Evolutionary conservation across 2,113 vertebrate genomes (phyloP).

Genomic region (Oryctolagus cuniculus): DNA sequence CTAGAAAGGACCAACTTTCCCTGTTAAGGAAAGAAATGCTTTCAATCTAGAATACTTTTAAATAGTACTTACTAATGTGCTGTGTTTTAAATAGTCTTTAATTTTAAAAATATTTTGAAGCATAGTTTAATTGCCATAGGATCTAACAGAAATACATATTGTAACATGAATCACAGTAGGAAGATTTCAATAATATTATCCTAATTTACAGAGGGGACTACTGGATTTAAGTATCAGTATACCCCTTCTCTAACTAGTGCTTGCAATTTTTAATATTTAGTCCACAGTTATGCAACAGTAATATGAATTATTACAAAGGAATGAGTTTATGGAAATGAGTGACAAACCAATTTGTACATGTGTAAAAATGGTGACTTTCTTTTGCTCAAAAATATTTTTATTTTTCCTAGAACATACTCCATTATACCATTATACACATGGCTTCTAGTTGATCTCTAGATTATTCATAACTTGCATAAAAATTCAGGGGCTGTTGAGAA

Average conservation of each 20-base stretch:
- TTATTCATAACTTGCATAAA: not conserved
- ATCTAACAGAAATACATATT: not conserved
- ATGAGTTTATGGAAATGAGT: not conserved
- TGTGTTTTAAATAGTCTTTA: not conserved
- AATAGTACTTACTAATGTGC: not conserved
- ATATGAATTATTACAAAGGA: not conserved
- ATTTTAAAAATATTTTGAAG: conserved; percentile 20
- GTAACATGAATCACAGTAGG: not conserved
- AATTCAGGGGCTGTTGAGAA: not conserved
- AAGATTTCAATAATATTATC: not conserved
- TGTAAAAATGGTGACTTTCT: not conserved
- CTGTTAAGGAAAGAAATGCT: not conserved
- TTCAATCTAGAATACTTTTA: not conserved
- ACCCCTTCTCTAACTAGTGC: not conserved
- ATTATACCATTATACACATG: not conserved
- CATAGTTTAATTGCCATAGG: not conserved
- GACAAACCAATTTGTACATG: not conserved
- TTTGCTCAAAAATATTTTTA: not conserved
- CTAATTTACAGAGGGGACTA: not conserved
- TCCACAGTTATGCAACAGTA: not conserved
- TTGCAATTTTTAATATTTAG: not conserved
- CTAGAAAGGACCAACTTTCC: not conserved
- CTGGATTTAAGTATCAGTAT: not conserved
- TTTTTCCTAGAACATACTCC: not conserved
- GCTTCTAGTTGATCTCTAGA: not conserved